A percentile compares a stretch with the other conserved stretches of the same genome.
These are phyloP conservation scores for Cyclina sinensis DNA, from an alignment of 1,140 invertebrate species.

Conservation along the genomic window DNA sequence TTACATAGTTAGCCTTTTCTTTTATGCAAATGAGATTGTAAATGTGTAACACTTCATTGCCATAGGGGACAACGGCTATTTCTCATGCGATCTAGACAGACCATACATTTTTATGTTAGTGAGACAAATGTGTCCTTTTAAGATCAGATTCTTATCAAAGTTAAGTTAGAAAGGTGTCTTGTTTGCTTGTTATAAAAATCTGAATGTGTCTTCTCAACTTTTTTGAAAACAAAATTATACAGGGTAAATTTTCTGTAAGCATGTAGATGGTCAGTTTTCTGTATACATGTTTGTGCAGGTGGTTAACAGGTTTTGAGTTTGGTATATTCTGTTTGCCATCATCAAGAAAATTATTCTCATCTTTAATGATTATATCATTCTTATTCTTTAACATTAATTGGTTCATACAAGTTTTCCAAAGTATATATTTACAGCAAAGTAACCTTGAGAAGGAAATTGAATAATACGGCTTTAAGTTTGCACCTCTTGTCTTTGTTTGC, in stretches of 20 bases:
- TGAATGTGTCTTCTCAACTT: background rate
- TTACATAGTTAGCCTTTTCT: slow-evolving; percentile 1
- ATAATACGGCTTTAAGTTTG: background rate
- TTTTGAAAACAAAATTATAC: background rate
- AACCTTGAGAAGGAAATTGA: background rate
- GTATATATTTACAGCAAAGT: no score
- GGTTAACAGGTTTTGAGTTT: no score
- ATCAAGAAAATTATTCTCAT: no score
- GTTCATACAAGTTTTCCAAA: no score
- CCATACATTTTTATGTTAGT: background rate
- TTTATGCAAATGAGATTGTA: slow-evolving; percentile 30
- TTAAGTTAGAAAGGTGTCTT: slow-evolving; percentile 9
- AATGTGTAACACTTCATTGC: background rate
- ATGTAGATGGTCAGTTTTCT: background rate
- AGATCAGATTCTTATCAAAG: slow-evolving; percentile 12
- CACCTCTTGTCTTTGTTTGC: background rate
- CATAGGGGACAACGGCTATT: background rate
- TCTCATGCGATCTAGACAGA: background rate
- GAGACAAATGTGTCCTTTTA: background rate
- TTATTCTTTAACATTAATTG: no score
- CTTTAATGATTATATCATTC: no score
- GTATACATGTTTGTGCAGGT: no score
- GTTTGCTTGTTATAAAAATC: background rate
- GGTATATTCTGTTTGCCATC: no score
- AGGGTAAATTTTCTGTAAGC: no score